Evolutionary conservation across 1,140 invertebrate genomes (phyloP), one percentile per base, ranked within the genome.

Genomic region (Drosophila ogumai): DNA sequence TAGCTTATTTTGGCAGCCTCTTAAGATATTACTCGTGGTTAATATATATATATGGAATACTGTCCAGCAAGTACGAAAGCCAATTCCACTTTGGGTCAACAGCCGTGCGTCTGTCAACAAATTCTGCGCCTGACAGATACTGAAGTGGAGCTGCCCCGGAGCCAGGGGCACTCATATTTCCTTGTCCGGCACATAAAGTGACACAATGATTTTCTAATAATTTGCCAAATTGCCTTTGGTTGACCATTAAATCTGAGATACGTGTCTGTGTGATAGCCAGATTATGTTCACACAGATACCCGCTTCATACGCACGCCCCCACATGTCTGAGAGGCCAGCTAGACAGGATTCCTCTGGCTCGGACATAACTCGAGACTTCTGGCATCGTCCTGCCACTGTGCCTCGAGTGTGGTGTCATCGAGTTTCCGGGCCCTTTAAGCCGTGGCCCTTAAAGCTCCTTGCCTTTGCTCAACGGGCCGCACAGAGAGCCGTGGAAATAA

Each of bases 141-240:
- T 79, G 75, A 41, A 41, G 17, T 52, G 58, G 50, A 41, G 43
- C 59, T 66, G 73, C 44, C 43, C 54, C 54, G n/a, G 22, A 46
- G 32, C 52, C 36, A 50, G 38, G n/a, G 67, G 10, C 69, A 69
- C 79, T 88, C 76, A 87, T 88, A 87, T 88, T 88, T 81, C 61
- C 59, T 65, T 81, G 47, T 80, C 63, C 55, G 50, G 75, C 73
- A 56, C 85, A 81, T 80, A 69, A 90, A 84, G 87, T 88, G 82
- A 71, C 88, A 88, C 88, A 86, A 91, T 91, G 88, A 91, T 91
- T 91, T 91, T 91, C 88, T 91, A 91, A 91, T 91, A 91, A 91
- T 91, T 91, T 91, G 78, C 82, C 79, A 91, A 91, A 91, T 91
- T 91, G 87, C 88, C 84, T 91, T 87, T 87, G 82, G 80, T 81